Percentiles rank a stretch among this genome's conserved stretches.
phyloP scores from a whole-genome alignment of 2,888 invertebrate species.

The Erebia palarica region DNA sequence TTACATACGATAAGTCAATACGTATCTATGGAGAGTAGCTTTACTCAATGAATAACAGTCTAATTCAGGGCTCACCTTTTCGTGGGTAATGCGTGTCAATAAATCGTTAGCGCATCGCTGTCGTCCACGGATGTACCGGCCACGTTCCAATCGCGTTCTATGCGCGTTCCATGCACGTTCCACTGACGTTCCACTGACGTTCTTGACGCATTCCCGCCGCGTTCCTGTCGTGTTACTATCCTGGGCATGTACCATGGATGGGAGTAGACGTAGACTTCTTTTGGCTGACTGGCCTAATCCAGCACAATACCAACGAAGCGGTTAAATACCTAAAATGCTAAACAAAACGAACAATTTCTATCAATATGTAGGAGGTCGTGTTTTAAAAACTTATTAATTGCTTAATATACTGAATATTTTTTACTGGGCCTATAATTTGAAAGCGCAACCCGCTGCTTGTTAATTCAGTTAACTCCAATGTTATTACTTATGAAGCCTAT shows the following conservation, averaged over 20 bases:
- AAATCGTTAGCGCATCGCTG: conserved; percentile 48
- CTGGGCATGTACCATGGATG: not conserved
- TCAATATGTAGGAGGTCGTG: too few species aligned
- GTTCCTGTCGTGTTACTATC: conserved; percentile 37
- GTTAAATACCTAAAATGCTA: too few species aligned
- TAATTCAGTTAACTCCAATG: too few species aligned
- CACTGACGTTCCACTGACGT: conserved; percentile 31
- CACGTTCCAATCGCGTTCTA: conserved; percentile 36
- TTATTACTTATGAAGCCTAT: too few species aligned
- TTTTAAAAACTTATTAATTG: too few species aligned
- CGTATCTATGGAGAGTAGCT: conserved; percentile 12
- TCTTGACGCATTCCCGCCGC: conserved; percentile 40
- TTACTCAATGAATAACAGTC: conserved; percentile 38
- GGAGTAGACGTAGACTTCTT: not conserved
- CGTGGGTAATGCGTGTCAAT: conserved; percentile 63
- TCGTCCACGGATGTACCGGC: conserved; percentile 34
- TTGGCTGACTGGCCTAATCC: too few species aligned
- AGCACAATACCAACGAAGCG: too few species aligned
- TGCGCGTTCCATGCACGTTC: conserved; percentile 42
- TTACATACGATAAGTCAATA: conserved; percentile 22
- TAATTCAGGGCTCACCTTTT: conserved; percentile 64
- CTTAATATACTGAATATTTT: too few species aligned
- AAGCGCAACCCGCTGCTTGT: too few species aligned
- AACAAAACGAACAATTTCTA: too few species aligned
- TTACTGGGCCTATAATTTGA: too few species aligned